Evolutionary conservation across 2,113 vertebrate genomes (phyloP), one percentile per base, ranked within the genome.

Genomic region (Anoura caudifer): DNA sequence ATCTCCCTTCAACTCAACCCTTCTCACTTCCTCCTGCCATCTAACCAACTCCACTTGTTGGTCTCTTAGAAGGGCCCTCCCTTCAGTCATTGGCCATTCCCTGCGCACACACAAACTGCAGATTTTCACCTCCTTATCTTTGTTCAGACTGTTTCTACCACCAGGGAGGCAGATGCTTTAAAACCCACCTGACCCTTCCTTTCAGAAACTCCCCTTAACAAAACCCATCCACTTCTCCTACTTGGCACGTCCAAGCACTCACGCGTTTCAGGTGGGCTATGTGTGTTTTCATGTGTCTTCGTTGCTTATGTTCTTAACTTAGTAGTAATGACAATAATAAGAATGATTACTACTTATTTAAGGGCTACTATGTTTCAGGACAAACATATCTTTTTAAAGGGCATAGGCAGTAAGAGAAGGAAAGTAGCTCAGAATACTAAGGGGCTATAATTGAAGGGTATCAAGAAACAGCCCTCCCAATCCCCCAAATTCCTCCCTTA

Each of bases 111-210:
- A 72, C 36, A 63, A n/a, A 26, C 24, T 61, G 13, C 38, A 70
- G 52, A 24, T 54, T 97, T 83, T 56, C 77, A 92, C 24, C n/a
- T 93, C 77, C 61, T 43, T 77, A 38, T 82, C 54, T 92, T 93
- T 63, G 36, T 50, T 88, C 72, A 84, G 47, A 56, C 22, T 70
- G 45, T 88, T 93, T 69, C 65, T 33, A 80, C 54, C 77, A 87
- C 28, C 24, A 70, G 43, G 5, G 50, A 77, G 38, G 26, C 31
- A 76, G 65, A 75, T 52, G 38, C 61, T 69, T 84, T 11, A 41
- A 88, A 91, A 84, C 33, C 26, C 38, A 54, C 28, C 38, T 19
- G 15, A 67, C 47, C 52, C 45, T 72, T 87, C 24, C 63, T 80
- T 83, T 73, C 20, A n/a, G 56, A 76, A 89, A 16, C 8, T 84